phyloP scores from a whole-genome alignment of 2,888 invertebrate genomes.

The Blastobasis adustella region DNA sequence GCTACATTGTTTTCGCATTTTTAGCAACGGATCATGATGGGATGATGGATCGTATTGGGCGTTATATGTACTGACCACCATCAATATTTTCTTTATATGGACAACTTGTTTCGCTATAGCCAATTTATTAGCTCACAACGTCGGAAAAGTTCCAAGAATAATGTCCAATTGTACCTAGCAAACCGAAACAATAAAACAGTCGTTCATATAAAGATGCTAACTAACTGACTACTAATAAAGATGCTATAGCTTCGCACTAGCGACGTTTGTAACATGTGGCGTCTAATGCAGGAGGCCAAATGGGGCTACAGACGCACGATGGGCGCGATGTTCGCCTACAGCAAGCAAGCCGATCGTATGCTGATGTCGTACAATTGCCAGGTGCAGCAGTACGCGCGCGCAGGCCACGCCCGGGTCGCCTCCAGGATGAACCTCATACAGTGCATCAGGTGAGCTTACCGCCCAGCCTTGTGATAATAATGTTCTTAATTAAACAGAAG shows the following conservation, averaged over 20 bases:
- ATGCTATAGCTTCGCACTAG: conserved; percentile 29
- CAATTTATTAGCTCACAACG: too few relatives aligned
- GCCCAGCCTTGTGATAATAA: not conserved
- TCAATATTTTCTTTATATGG: too few relatives aligned
- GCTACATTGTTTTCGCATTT: not conserved
- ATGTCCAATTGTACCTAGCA: too few relatives aligned
- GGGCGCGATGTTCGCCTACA: conserved; percentile 72
- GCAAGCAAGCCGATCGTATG: conserved; percentile 69
- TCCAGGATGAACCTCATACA: conserved; percentile 83
- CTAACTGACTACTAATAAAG: too few relatives aligned
- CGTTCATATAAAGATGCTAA: too few relatives aligned
- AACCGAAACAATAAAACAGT: too few relatives aligned
- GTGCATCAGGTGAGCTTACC: conserved; percentile 79
- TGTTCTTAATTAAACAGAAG: not conserved
- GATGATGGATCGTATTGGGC: too few relatives aligned
- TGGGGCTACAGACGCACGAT: conserved; percentile 72
- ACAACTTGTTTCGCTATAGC: too few relatives aligned
- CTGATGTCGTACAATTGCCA: conserved; percentile 73
- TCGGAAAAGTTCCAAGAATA: too few relatives aligned
- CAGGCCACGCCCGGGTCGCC: conserved; percentile 54
- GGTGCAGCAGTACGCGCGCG: conserved; percentile 65
- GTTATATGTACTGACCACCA: too few relatives aligned
- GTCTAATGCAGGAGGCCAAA: conserved; percentile 67
- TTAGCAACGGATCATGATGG: too few relatives aligned
- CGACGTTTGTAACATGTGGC: conserved; percentile 41